Base-by-base conservation (phyloP, 2,113 vertebrate species). In the Apistogramma diplotaenia region DNA sequence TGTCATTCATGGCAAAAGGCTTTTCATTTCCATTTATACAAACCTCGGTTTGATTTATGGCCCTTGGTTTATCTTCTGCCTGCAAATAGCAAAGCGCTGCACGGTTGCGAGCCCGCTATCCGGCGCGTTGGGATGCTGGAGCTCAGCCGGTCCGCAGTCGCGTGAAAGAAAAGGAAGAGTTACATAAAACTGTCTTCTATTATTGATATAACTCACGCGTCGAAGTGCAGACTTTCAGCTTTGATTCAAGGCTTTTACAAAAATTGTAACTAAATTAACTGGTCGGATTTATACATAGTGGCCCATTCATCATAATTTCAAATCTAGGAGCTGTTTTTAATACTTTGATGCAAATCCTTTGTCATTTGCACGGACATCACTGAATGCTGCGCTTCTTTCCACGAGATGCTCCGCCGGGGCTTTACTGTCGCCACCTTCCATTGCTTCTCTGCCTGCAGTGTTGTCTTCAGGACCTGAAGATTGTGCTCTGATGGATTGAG, bases 1-100 rank as follows among this genome's bases (percentile, higher is more conserved):
- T 84, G 82, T 85, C 89, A 85, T 80, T 91, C 75, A 59, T 43
- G 33, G 86, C 77, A 55, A 87, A 87, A 90, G 58, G 70, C 79
- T 88, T 92, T 89, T 87, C 81, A 82, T 83, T 80, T 88, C 85
- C 82, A 81, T 83, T 85, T 74, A 65, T 67, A 57, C 78, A 74
- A 85, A 84, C 60, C 31, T 33, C 81, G 31, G 78, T 76, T 82
- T 92, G 88, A 93, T 91, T 91, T 89, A 91, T 90, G 82, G 78
- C 82, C 82, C 59, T 25, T 18, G 72, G 88, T 92, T 92, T 90
- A 92, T 92, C 90, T 86, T 75, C 87, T 8, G 74, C 79, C 82
- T 84, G 75, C 84, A 91, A 91, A 89, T 81, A 87, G 81, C 74
- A 65, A 21, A 58, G 65, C 85, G 13, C 67, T 74, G 59, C 21